Conservation (phyloP, 1,140 invertebrate genomes). For the Megalopta genalis region DNA sequence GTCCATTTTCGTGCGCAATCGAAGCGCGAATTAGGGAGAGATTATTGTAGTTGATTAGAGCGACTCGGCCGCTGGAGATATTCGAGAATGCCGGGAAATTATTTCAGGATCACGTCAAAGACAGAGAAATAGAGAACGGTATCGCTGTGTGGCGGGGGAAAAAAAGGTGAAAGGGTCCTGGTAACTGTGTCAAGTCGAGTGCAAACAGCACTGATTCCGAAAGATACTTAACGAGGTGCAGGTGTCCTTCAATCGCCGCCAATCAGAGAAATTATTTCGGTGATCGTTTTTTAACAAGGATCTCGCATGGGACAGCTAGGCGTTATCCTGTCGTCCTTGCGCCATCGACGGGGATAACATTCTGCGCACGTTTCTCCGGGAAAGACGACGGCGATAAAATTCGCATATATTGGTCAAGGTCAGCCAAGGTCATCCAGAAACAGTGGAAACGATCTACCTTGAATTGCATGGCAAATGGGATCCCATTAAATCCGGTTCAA, state of each 20-base stretch:
- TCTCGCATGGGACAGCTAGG: background rate
- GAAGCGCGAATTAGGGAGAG: too few species aligned
- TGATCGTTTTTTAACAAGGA: background rate
- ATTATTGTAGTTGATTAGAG: too few species aligned
- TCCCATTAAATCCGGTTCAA: too few species aligned
- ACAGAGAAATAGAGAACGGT: background rate
- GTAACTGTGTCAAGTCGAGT: background rate
- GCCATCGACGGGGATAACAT: background rate
- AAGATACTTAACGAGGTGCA: background rate
- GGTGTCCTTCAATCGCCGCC: background rate
- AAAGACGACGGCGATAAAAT: background rate
- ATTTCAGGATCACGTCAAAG: background rate
- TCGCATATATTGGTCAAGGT: background rate
- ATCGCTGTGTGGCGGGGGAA: too few species aligned
- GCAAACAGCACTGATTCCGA: background rate
- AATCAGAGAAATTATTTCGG: slow-evolving; percentile 1
- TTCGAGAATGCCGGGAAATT: background rate
- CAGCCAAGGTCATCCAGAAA: background rate
- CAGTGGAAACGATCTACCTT: background rate
- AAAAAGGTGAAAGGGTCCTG: background rate
- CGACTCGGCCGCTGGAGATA: background rate
- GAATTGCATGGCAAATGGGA: background rate
- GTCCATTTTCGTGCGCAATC: too few species aligned
- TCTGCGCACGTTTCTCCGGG: background rate
- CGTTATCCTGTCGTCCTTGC: background rate